These are phyloP conservation scores for Lumbricus terrestris DNA, from an alignment of 2,888 invertebrate genomes.

Conservation along the genomic window DNA sequence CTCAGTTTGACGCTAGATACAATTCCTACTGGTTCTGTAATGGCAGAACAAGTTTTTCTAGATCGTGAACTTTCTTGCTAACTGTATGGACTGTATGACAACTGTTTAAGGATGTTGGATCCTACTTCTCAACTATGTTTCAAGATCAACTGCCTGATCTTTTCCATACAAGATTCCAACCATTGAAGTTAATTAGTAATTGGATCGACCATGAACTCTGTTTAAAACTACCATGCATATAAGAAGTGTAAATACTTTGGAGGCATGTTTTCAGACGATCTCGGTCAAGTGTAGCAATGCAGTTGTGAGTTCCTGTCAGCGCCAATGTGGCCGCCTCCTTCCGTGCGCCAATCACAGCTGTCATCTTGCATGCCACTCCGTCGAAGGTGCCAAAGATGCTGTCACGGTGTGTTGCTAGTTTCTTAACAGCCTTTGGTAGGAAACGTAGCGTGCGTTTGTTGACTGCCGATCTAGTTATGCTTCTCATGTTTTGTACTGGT, in stretches of 20 bases:
- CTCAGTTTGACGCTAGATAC: too few relatives aligned
- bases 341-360: constrained; percentile 66
- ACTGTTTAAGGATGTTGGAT: too few relatives aligned
- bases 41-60: too few relatives aligned
- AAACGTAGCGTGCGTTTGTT: neutral
- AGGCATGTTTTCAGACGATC: constrained; percentile 46
- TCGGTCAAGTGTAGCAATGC: constrained; percentile 63
- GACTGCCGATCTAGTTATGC: neutral
- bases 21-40: too few relatives aligned
- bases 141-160: too few relatives aligned
- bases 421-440: neutral
- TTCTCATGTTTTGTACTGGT: neutral
- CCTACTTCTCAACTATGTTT: too few relatives aligned
- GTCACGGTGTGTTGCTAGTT: constrained; percentile 39
- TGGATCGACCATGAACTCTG: neutral
- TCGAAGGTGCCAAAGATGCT: constrained; percentile 45
- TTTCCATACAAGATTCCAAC: too few relatives aligned
- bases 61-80: too few relatives aligned
- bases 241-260: neutral
- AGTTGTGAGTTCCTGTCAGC: constrained; percentile 63
- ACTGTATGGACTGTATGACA: too few relatives aligned
- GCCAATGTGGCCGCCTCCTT: constrained; percentile 58
- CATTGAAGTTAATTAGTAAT: too few relatives aligned
- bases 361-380: constrained; percentile 69
- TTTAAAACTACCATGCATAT: neutral